A percentile compares a stretch with the other conserved stretches of the same genome.
phyloP scores from a whole-genome alignment of 2,113 vertebrate species.

The Hippocampus zosterae region DNA sequence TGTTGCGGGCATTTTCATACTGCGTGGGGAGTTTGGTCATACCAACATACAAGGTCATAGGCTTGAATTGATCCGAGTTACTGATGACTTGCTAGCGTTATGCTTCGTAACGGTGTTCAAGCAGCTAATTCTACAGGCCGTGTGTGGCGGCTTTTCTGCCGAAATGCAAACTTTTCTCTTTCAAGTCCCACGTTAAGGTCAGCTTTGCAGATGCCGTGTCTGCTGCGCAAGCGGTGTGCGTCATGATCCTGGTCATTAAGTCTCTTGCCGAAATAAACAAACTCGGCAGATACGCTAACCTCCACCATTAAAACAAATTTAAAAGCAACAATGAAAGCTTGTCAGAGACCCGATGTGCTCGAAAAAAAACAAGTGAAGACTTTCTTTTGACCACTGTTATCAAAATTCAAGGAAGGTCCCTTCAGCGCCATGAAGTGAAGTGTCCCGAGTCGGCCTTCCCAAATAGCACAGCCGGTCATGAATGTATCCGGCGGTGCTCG shows the following conservation, averaged over 20 bases:
- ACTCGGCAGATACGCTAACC: too few relatives aligned
- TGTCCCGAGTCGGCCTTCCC: constrained; percentile 40
- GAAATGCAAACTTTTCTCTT: neutral
- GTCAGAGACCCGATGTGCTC: too few relatives aligned
- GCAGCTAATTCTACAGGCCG: too few relatives aligned
- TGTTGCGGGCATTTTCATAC: neutral
- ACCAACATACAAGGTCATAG: too few relatives aligned
- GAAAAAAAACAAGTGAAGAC: neutral
- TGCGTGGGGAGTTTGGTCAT: neutral
- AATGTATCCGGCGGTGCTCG: constrained; percentile 60
- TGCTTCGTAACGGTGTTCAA: too few relatives aligned
- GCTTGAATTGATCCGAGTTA: too few relatives aligned
- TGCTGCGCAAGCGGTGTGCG: neutral
- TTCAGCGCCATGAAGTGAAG: constrained; percentile 48
- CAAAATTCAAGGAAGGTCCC: neutral
- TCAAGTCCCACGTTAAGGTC: neutral
- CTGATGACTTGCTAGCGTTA: too few relatives aligned
- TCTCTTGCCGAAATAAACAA: too few relatives aligned
- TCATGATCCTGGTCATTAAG: neutral
- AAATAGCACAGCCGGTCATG: constrained; percentile 59
- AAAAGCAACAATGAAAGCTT: too few relatives aligned
- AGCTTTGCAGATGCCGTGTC: neutral
- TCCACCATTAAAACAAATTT: too few relatives aligned
- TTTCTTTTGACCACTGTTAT: too few relatives aligned
- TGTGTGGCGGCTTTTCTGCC: too few relatives aligned